phyloP scores from a whole-genome alignment of 2,113 vertebrate genomes.

The Atlantisia rogersi region DNA sequence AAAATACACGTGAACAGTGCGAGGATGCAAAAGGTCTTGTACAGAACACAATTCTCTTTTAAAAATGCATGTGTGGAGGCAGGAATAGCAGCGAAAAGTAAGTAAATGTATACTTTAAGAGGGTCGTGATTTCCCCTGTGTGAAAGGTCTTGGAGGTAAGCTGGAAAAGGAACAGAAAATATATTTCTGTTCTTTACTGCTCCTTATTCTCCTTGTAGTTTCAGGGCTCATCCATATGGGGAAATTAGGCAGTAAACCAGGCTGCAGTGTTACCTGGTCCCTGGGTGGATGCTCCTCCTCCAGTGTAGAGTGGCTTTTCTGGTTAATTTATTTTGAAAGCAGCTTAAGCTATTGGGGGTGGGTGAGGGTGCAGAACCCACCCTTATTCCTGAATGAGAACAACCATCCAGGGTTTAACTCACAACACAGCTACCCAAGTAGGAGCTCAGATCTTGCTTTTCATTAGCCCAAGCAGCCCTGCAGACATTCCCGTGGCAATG shows the following conservation, averaged over 20 bases:
- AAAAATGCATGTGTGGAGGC: background rate
- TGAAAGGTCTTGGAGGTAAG: constrained; percentile 40
- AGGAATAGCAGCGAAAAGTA: constrained; percentile 3
- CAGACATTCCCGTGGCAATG: background rate
- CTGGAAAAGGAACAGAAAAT: constrained; percentile 13
- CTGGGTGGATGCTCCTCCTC: background rate
- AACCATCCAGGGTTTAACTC: background rate
- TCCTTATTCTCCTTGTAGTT: constrained; percentile 17
- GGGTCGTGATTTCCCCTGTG: background rate
- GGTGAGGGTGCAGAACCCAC: background rate
- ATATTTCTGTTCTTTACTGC: constrained; percentile 11
- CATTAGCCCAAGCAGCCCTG: background rate
- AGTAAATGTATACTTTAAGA: constrained; percentile 8
- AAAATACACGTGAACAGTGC: background rate
- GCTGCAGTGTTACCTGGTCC: background rate
- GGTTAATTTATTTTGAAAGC: constrained; percentile 22
- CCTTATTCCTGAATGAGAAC: background rate
- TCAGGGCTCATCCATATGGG: constrained; percentile 1
- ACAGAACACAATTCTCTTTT: constrained; percentile 9
- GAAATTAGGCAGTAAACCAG: constrained; percentile 8
- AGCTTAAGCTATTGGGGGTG: background rate
- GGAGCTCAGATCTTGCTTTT: background rate
- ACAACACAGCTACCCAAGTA: rapidly evolving
- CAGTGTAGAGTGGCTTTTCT: background rate
- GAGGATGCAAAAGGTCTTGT: background rate